Base-by-base conservation (phyloP, 2,797 vertebrate genomes). In the Myioborus miniatus region DNA sequence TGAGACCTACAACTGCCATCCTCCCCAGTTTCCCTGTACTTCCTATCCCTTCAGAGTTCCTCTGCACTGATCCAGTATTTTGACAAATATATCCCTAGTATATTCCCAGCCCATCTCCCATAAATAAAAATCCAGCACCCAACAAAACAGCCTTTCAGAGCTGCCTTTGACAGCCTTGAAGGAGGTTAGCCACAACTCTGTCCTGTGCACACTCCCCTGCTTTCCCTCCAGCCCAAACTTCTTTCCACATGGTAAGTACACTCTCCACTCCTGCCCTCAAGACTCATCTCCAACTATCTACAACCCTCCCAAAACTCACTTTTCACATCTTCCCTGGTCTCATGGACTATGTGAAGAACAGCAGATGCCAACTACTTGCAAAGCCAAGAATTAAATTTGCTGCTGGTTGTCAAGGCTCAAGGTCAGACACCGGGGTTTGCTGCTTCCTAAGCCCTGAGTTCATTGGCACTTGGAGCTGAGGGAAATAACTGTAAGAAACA, bases 391-490 rank as follows among this genome's bases (percentile, higher is more conserved):
- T 27, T 27, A 43, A 21, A 60, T n/a, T 41, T 49, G 24, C 36
- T 71, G 63, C 50, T 79, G 32, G 32, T 69, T 71, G 44, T 75
- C 53, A 75, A 44, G 69, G 62, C 11, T 46, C 23, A 13, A 46
- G 46, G 16, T 6, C 11, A 58, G 53, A 50, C 53, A 64, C 11
- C 0, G 13, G 53, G 15, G 59, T 39, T 62, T 0, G 0, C 10
- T 63, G 41, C 43, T 63, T 86, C 56, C 60, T 52, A 52, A 83
- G 44, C 21, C 41, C 15, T 1, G 32, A 81, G 34, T 30, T 91
- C 49, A 47, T 0, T 7, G 15, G 47, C 53, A 50, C 24, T 56
- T 75, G 6, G 0, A 59, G 32, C 36, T 7, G 67, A 84, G 15
- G 20, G 58, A 78, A 72, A 2, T 4, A 76, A 47, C 24, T 26